Conservation (phyloP, 2,113 vertebrate genomes). For the Lampris megalopsis region DNA sequence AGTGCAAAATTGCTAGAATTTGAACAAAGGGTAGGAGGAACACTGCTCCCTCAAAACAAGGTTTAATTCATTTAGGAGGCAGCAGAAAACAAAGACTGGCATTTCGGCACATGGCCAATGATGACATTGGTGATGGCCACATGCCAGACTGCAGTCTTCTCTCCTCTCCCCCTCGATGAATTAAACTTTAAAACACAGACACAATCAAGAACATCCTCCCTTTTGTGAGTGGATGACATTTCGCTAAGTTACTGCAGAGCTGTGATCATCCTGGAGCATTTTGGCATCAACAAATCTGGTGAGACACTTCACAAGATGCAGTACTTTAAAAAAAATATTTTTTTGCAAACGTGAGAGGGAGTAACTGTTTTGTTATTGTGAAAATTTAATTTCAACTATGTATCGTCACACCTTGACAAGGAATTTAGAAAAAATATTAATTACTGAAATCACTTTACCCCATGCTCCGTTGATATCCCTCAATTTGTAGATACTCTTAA, state of each 20-base stretch:
- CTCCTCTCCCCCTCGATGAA: constrained; percentile 10
- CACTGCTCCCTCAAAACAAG: background rate
- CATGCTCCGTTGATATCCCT: too few relatives aligned
- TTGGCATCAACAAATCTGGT: too few relatives aligned
- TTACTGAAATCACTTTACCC: too few relatives aligned
- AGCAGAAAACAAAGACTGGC: background rate
- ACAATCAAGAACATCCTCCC: constrained; percentile 5
- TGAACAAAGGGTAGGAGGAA: background rate
- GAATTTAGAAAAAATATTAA: too few relatives aligned
- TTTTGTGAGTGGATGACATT: constrained; percentile 28
- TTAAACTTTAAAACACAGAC: background rate
- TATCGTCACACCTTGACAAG: background rate
- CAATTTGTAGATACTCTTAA: too few relatives aligned
- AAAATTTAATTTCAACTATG: constrained; percentile 36
- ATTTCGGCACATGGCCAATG: constrained; percentile 10
- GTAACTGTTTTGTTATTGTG: too few relatives aligned
- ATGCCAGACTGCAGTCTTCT: constrained; percentile 22
- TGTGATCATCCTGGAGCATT: too few relatives aligned
- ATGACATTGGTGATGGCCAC: constrained; percentile 22
- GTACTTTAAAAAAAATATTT: too few relatives aligned
- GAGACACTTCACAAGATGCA: too few relatives aligned
- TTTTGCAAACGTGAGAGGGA: too few relatives aligned
- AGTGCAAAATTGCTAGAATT: background rate
- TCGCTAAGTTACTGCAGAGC: too few relatives aligned
- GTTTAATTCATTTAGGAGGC: constrained; percentile 10